Conservation (phyloP, 23 tunicate genomes). For the Halocynthia aurantium region DNA sequence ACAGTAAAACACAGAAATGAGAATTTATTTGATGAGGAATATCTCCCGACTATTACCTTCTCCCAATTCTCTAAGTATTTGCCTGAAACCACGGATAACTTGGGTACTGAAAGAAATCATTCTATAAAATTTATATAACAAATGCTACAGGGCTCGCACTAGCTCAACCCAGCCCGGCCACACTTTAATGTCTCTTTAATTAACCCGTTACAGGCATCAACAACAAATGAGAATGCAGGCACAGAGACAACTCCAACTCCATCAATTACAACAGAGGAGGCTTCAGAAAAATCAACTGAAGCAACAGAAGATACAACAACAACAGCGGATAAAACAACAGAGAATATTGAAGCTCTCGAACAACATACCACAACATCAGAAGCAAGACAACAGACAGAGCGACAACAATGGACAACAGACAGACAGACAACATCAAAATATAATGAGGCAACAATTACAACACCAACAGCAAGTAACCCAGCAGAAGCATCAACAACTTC, state of each 20-base stretch:
- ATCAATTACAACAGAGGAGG: neutral
- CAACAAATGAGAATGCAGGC: no score
- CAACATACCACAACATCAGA: neutral
- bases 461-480: neutral
- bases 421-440: constrained; percentile 10
- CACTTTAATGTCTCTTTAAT: no score
- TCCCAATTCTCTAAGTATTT: no score
- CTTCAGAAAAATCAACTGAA: constrained; percentile 2
- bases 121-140: no score
- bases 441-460: neutral
- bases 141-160: no score
- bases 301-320: neutral
- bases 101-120: no score
- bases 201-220: no score
- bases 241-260: neutral
- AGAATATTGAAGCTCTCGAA: neutral
- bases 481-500: constrained; percentile 3
- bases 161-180: no score
- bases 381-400: neutral
- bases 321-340: constrained; percentile 11
- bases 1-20: no score
- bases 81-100: no score
- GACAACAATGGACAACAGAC: constrained; percentile 2
- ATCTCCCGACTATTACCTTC: no score
- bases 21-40: no score